A percentile compares a stretch with the other conserved stretches of the same genome.
Conservation (phyloP, 2,113 vertebrate species). For the Notothenia coriiceps region DNA sequence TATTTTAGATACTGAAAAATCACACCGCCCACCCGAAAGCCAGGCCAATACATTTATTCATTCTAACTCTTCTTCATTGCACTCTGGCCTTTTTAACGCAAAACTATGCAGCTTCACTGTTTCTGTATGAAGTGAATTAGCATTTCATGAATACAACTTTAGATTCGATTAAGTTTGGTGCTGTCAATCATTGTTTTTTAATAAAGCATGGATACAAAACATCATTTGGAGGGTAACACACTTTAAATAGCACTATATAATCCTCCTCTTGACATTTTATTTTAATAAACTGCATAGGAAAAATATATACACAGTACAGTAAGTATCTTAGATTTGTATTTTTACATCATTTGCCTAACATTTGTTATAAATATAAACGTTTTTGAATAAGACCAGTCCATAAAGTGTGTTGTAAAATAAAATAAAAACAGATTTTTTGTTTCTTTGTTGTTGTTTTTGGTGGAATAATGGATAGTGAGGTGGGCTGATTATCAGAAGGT, state of each 20-base stretch:
- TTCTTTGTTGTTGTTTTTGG: too few species aligned
- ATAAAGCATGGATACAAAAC: not conserved
- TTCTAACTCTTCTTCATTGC: not conserved
- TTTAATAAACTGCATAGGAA: not conserved
- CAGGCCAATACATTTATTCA: too few species aligned
- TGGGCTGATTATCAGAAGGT: too few species aligned
- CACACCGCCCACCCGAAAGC: not conserved
- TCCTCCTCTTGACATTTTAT: not conserved
- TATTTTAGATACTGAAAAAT: not conserved
- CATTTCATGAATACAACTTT: not conserved
- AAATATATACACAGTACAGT: not conserved
- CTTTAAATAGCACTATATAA: too few species aligned
- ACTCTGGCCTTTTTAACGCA: too few species aligned
- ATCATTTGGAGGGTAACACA: too few species aligned
- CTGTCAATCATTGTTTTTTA: not conserved
- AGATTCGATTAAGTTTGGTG: not conserved
- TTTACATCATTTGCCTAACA: not conserved
- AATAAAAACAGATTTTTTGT: too few species aligned
- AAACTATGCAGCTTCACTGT: too few species aligned
- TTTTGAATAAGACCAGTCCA: not conserved
- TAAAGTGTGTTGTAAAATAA: not conserved
- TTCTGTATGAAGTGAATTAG: not conserved
- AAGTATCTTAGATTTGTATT: not conserved
- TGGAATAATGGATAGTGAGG: too few species aligned
- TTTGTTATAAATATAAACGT: not conserved